Evolutionary conservation across 2,113 vertebrate species (phyloP).

Genomic region (Azemiops feae): DNA sequence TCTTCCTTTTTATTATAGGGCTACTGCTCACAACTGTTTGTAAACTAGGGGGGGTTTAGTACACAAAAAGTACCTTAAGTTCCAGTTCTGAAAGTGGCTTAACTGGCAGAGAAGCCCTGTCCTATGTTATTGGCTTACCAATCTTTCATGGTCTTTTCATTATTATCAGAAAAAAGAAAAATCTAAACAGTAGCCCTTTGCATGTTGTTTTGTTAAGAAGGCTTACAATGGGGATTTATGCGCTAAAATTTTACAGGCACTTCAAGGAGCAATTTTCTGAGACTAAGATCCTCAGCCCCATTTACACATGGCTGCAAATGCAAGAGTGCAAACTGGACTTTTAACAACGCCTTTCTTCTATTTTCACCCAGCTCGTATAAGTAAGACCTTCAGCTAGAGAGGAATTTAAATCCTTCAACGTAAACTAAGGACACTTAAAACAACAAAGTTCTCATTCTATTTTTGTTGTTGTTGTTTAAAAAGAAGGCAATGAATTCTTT

Average conservation of each 20-base stretch:
- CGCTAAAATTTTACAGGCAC: neutral
- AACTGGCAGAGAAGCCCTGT: neutral
- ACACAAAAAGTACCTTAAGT: neutral
- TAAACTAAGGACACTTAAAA: slow-evolving; percentile 67
- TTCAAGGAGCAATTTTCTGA: neutral
- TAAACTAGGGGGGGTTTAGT: neutral
- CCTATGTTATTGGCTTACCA: neutral
- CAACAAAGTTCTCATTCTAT: slow-evolving; percentile 55
- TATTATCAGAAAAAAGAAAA: neutral
- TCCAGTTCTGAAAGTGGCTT: neutral
- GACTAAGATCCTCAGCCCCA: too few relatives aligned
- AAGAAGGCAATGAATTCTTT: slow-evolving; percentile 40
- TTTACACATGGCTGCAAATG: slow-evolving; percentile 27
- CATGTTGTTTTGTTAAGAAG: too few relatives aligned
- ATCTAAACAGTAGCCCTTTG: neutral
- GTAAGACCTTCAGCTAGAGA: slow-evolving; percentile 48
- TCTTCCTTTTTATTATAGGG: neutral
- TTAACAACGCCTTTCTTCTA: slow-evolving; percentile 21
- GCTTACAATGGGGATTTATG: neutral
- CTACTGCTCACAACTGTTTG: neutral
- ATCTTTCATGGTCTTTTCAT: neutral
- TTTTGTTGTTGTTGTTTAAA: slow-evolving; percentile 23
- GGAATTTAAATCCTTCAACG: slow-evolving; percentile 56
- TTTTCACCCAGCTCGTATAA: slow-evolving; percentile 55
- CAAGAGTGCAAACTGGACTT: slow-evolving; percentile 17